phyloP scores from a whole-genome alignment of 2,797 vertebrate species.

The Euthynnus affinis region DNA sequence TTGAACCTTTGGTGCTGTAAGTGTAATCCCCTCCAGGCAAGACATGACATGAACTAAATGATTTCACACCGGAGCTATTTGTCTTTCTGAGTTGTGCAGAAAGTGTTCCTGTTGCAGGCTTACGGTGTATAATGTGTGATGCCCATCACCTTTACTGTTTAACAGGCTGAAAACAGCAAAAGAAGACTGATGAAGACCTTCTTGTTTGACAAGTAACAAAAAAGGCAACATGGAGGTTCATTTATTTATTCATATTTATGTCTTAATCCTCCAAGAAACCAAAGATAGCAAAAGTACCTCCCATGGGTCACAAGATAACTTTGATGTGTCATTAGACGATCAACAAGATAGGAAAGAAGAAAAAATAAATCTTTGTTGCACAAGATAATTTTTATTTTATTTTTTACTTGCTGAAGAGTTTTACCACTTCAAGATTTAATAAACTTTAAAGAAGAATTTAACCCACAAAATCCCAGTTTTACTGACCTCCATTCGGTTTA shows the following conservation, averaged over 20 bases:
- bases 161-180: background rate
- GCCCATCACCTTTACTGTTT: conserved; percentile 31
- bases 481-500: too few species aligned
- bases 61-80: conserved; percentile 82
- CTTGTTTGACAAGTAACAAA: conserved; percentile 8
- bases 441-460: too few species aligned
- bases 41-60: conserved; percentile 82
- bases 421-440: too few species aligned
- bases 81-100: conserved; percentile 54
- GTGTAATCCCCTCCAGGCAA: conserved; percentile 80
- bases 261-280: too few species aligned
- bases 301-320: too few species aligned
- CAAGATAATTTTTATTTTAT: too few species aligned
- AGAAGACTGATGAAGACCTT: conserved; percentile 9
- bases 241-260: background rate
- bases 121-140: conserved; percentile 24
- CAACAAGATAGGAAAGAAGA: too few species aligned
- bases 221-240: conserved; percentile 5
- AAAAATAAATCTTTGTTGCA: too few species aligned
- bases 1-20: conserved; percentile 65
- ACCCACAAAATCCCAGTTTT: too few species aligned
- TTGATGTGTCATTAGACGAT: too few species aligned
- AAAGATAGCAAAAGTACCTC: too few species aligned
- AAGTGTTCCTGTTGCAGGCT: conserved; percentile 19
- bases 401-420: too few species aligned